These are phyloP conservation scores for Ciconia nigra DNA, from an alignment of 2,797 vertebrate species.

Conservation along the genomic window DNA sequence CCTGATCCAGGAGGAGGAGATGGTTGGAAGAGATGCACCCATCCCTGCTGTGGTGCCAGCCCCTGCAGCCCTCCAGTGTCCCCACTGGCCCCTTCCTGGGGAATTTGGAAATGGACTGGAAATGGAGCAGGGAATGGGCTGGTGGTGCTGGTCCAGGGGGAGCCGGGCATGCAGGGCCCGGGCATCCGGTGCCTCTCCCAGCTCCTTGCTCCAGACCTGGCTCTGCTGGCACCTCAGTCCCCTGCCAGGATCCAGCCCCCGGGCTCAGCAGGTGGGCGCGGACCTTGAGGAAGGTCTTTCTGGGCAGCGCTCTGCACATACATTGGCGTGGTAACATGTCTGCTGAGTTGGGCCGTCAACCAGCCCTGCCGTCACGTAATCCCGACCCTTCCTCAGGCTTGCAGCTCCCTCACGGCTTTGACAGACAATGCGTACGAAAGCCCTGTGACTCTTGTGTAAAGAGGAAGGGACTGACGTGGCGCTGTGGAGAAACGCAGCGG, in stretches of 20 bases:
- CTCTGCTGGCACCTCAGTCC: not conserved
- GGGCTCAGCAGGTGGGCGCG: not conserved
- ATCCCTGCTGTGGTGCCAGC: not conserved
- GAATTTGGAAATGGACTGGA: not conserved
- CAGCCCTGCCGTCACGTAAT: rapidly evolving
- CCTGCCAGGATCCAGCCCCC: not conserved
- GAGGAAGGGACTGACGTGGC: rapidly evolving
- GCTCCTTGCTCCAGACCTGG: not conserved
- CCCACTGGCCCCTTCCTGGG: not conserved
- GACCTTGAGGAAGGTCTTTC: not conserved
- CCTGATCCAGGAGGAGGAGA: not conserved
- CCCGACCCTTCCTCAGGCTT: not conserved
- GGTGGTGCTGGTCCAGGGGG: not conserved
- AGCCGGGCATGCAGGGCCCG: rapidly evolving
- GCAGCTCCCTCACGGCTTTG: not conserved
- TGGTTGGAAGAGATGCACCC: not conserved
- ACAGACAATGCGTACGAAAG: rapidly evolving
- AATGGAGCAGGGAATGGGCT: not conserved
- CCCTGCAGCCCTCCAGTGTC: not conserved
- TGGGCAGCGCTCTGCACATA: not conserved
- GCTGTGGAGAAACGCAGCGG: rapidly evolving
- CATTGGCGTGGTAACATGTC: rapidly evolving
- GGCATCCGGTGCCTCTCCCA: not conserved
- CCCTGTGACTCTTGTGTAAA: rapidly evolving
- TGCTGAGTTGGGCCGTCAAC: not conserved